Conservation (phyloP, 1,140 invertebrate species). For the Calliphora vicina region DNA sequence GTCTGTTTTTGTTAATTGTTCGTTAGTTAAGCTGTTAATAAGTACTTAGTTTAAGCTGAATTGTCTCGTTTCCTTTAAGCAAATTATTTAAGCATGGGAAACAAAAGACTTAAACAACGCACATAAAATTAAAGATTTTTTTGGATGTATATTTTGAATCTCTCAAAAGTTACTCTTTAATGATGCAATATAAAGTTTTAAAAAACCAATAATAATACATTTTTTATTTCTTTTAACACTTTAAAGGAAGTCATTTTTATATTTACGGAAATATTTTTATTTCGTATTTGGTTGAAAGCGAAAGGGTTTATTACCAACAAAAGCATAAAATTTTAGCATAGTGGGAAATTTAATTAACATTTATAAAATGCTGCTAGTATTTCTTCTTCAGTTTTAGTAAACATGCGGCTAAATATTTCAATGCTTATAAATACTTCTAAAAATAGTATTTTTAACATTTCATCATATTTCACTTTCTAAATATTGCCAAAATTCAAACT, state of each 20-base stretch:
- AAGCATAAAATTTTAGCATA: too few species aligned
- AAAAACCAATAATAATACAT: neutral
- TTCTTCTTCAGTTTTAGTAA: too few species aligned
- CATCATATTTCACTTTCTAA: neutral
- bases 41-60: too few species aligned
- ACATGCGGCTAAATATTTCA: too few species aligned
- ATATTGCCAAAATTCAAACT: neutral
- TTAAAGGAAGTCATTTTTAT: too few species aligned
- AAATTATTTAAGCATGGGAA: neutral
- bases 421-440: too few species aligned
- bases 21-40: neutral
- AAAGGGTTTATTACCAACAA: too few species aligned
- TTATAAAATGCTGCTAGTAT: too few species aligned
- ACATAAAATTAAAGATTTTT: neutral
- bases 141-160: neutral
- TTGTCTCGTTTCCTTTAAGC: neutral
- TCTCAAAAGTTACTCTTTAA: neutral
- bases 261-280: too few species aligned
- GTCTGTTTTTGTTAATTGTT: neutral
- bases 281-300: too few species aligned
- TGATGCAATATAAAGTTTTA: neutral
- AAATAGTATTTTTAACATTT: neutral
- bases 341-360: too few species aligned
- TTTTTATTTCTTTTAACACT: too few species aligned
- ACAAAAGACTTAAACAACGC: slow-evolving; percentile 15